A percentile compares a stretch with the other conserved stretches of the same genome.
Conservation (phyloP, 2,797 vertebrate species). For the Coccyzus lansbergi region DNA sequence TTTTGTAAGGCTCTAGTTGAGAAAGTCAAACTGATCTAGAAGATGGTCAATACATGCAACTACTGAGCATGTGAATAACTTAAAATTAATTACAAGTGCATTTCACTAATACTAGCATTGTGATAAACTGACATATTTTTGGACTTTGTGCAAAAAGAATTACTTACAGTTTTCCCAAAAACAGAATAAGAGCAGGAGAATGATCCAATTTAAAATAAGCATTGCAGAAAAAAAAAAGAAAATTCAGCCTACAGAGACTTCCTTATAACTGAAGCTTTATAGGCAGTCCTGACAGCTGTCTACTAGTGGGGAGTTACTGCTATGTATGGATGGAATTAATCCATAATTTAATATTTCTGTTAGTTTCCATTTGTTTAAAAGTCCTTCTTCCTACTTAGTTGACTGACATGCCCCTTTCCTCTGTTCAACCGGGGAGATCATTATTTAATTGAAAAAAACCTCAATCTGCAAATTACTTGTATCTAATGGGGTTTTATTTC, state of each 20-base stretch:
- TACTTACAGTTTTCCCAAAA: neutral
- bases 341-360: neutral
- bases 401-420: neutral
- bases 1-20: neutral
- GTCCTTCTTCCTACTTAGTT: neutral
- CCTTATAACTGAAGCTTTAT: neutral
- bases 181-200: neutral
- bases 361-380: slow-evolving; percentile 10
- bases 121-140: neutral
- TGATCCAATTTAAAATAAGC: neutral
- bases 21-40: neutral
- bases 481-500: slow-evolving; percentile 30
- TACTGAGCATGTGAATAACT: neutral
- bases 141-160: neutral
- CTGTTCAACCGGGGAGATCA: slow-evolving; percentile 15
- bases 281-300: neutral
- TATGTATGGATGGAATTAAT: neutral
- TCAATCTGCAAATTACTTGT: slow-evolving; percentile 41
- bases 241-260: neutral
- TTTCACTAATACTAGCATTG: neutral
- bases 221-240: neutral
- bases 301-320: neutral
- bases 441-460: slow-evolving; percentile 56
- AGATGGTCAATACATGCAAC: neutral
- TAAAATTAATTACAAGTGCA: neutral